These are phyloP conservation scores for Pimephales promelas DNA, from an alignment of 2,113 vertebrate species.

Conservation along the genomic window DNA sequence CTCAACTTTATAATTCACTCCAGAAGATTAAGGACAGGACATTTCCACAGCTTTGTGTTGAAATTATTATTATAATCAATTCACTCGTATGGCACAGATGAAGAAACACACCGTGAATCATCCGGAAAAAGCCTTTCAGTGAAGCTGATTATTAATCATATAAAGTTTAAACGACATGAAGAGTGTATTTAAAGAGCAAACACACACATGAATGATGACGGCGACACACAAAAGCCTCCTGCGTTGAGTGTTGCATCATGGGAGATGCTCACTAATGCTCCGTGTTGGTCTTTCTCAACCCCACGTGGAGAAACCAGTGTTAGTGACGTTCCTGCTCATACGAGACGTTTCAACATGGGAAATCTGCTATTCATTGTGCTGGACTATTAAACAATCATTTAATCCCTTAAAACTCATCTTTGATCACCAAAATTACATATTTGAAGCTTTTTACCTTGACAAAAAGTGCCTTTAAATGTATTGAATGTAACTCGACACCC, in stretches of 20 bases:
- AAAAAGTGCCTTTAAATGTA: too few species aligned
- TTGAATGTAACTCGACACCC: too few species aligned
- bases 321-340: neutral
- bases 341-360: slow-evolving; percentile 28
- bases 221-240: neutral
- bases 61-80: neutral
- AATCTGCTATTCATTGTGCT: neutral
- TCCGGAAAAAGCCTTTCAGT: neutral
- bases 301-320: neutral
- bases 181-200: neutral
- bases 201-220: neutral
- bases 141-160: neutral
- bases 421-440: too few species aligned
- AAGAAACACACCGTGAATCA: neutral
- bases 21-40: neutral
- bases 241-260: neutral
- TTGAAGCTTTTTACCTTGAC: too few species aligned
- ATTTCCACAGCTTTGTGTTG: neutral
- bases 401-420: too few species aligned
- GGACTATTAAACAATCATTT: too few species aligned
- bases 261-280: neutral
- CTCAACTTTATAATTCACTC: neutral
- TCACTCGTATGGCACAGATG: neutral
- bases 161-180: neutral
- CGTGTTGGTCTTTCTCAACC: slow-evolving; percentile 14